Base-by-base conservation (phyloP, 2,888 invertebrate species). In the Timema cristinae region DNA sequence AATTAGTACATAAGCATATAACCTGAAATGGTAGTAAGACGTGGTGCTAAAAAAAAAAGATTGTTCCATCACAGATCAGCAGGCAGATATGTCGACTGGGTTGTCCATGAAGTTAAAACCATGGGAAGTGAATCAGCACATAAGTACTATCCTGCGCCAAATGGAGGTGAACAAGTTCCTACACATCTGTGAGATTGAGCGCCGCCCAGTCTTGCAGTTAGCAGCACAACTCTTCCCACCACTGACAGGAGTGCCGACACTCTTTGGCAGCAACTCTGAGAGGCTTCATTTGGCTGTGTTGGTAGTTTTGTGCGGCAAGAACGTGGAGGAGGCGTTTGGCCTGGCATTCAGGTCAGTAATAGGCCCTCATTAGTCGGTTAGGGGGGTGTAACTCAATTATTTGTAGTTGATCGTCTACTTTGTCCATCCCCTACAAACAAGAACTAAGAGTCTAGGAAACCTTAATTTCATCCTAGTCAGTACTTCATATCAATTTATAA, bases 61-160 rank as follows among this genome's bases (percentile, higher is more conserved):
- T 32, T 32, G 32, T 32, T 32, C 32, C 32, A 32, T 32, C 4
- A 32, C 32, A 32, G 32, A 32, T 32, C 32, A 32, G 32, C 32
- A 32, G 32, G 32, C 32, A 32, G 32, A 32, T 32, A 1, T 32
- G 2, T 32, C 32, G 32, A 32, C 2, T 32, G 32, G 32, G n/a
- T 7, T 72, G 10, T 47, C 89, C 8, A 89, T 92, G 85, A 88
- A 90, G 81, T 84, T 93, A 79, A 90, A 90, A 80, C 86, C 88
- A 48, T 84, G 85, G 74, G 89, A 90, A n/a, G 87, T 93, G 75
- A 90, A 90, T 80, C 90, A 89, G 76, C 89, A 94, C 76, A 90
- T 95, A 76, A 90, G 89, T 71, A 92, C 92, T 0, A 90, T 95
- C 75, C 86, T 88, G 7, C 84, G 91, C n/a, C 95, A 96, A 81